Conservation (phyloP, 2,113 vertebrate species). For the Bombycilla garrulus region DNA sequence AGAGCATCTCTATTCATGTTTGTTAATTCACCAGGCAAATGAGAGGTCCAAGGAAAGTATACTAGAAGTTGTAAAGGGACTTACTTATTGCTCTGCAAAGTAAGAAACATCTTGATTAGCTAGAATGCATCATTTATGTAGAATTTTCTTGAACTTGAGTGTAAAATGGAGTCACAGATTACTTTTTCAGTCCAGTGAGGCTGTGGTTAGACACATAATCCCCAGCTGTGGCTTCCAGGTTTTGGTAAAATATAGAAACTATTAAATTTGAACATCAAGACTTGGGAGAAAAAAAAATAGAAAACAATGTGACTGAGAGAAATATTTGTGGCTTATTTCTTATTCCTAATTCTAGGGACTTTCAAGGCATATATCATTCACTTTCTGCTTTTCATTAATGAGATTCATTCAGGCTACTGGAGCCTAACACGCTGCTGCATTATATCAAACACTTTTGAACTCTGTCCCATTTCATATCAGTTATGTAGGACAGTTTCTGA, state of each 20-base stretch:
- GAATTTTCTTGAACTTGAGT: neutral
- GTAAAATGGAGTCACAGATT: neutral
- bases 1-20: neutral
- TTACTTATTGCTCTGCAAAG: neutral
- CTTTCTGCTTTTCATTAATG: neutral
- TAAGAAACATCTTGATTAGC: neutral
- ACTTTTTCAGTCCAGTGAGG: neutral
- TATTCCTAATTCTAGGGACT: neutral
- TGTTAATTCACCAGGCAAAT: neutral
- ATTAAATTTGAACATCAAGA: neutral
- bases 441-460: neutral
- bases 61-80: neutral
- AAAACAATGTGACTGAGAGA: neutral
- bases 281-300: no score
- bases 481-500: neutral
- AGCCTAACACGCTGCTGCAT: neutral
- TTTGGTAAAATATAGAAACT: neutral
- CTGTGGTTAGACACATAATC: neutral
- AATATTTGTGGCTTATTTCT: neutral
- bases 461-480: neutral
- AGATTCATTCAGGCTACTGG: neutral
- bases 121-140: neutral
- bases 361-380: neutral
- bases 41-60: neutral
- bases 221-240: neutral